phyloP scores from a whole-genome alignment of 2,797 vertebrate genomes.

The Merluccius polli region DNA sequence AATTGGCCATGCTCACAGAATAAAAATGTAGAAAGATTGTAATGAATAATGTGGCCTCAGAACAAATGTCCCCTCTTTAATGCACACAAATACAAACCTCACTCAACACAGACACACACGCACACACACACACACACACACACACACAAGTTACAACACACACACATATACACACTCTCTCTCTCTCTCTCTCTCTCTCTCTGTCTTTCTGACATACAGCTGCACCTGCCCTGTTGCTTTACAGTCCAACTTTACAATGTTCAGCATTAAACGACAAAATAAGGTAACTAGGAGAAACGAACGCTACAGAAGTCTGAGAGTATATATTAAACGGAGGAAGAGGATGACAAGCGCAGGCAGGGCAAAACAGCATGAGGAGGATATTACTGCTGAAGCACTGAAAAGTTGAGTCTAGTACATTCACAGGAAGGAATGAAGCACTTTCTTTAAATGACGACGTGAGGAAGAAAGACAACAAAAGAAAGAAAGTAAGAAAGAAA shows the following conservation, averaged over 20 bases:
- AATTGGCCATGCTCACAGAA: slow-evolving; percentile 56
- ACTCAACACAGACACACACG: slow-evolving; percentile 8
- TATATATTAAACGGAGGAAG: not conserved
- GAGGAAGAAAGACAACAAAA: slow-evolving; percentile 4
- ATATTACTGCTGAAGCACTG: slow-evolving; percentile 24
- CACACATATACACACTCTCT: slow-evolving; percentile 4
- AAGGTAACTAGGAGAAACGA: slow-evolving; percentile 21
- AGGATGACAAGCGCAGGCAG: not conserved
- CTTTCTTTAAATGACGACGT: not conserved
- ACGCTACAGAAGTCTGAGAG: slow-evolving; percentile 12
- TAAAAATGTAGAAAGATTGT: slow-evolving; percentile 42
- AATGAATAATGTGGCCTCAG: slow-evolving; percentile 38
- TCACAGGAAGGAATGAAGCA: slow-evolving; percentile 11
- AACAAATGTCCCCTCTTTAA: not conserved
- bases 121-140: not conserved
- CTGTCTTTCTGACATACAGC: slow-evolving; percentile 24
- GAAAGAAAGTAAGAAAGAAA: slow-evolving; percentile 25
- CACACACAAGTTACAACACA: slow-evolving; percentile 17
- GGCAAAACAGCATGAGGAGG: slow-evolving; percentile 14
- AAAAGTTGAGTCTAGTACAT: slow-evolving; percentile 37
- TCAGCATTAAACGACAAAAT: slow-evolving; percentile 39
- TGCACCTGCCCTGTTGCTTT: slow-evolving; percentile 60
- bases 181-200: slow-evolving; percentile 24
- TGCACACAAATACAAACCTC: slow-evolving; percentile 11
- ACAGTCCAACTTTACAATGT: slow-evolving; percentile 37